Evolutionary conservation across 2,113 vertebrate genomes (phyloP).

Genomic region (Ochotona curzoniae): DNA sequence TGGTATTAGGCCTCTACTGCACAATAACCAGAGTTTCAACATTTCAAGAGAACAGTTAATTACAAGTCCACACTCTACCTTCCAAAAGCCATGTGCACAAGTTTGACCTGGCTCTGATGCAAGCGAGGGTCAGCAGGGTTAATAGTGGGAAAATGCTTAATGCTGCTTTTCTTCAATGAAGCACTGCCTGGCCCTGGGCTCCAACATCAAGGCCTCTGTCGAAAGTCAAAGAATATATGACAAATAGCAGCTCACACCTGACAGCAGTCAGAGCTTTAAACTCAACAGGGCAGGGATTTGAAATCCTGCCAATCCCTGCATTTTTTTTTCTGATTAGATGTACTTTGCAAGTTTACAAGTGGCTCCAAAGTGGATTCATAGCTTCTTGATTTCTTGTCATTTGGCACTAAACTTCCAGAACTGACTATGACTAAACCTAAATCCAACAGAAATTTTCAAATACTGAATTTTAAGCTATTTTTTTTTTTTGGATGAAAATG

Average conservation of each 20-base stretch:
- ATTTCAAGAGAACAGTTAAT: conserved; percentile 67
- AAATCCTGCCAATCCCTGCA: conserved; percentile 77
- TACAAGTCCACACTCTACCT: conserved; percentile 60
- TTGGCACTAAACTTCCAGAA: conserved; percentile 24
- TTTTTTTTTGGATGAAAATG: not conserved
- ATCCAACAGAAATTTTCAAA: conserved; percentile 45
- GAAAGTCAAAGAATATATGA: conserved; percentile 75
- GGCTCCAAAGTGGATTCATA: conserved; percentile 73
- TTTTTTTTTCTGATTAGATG: conserved; percentile 81
- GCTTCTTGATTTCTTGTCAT: conserved; percentile 43
- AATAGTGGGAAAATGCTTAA: conserved; percentile 65
- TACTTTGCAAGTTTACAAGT: conserved; percentile 80
- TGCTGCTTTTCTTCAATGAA: conserved; percentile 74
- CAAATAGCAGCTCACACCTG: conserved; percentile 77
- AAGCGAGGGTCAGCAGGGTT: conserved; percentile 54
- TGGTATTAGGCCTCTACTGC: conserved; percentile 20
- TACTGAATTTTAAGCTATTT: conserved; percentile 5
- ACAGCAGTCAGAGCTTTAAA: conserved; percentile 80
- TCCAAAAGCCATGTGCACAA: conserved; percentile 54
- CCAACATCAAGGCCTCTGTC: conserved; percentile 70
- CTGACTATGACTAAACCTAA: conserved; percentile 3
- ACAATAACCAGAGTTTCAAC: conserved; percentile 50
- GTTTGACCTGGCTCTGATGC: conserved; percentile 69
- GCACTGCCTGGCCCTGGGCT: conserved; percentile 57
- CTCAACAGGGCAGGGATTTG: conserved; percentile 78